Conservation (phyloP, 2,113 vertebrate species). For the Willisornis vidua region DNA sequence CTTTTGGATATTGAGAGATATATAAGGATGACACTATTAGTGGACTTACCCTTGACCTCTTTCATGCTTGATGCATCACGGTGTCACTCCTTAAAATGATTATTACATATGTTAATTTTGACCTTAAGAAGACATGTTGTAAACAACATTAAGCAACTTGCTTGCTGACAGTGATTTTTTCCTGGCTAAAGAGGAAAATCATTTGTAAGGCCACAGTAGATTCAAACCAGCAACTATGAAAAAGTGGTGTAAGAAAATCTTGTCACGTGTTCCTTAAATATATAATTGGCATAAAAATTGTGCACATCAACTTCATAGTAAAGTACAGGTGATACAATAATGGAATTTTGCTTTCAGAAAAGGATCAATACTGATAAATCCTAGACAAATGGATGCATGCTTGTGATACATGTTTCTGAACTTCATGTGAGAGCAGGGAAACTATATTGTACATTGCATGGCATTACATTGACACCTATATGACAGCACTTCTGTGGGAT, state of each 20-base stretch:
- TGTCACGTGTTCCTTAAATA: not conserved
- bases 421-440: not conserved
- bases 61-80: constrained; percentile 39
- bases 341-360: not conserved
- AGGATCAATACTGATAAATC: not conserved
- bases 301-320: not conserved
- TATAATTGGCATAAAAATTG: not conserved
- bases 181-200: not conserved
- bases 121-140: constrained; percentile 37
- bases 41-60: constrained; percentile 36
- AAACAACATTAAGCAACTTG: constrained; percentile 53
- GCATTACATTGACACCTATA: not conserved
- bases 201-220: not conserved
- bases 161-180: constrained; percentile 21
- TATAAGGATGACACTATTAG: not conserved
- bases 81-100: constrained; percentile 36
- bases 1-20: constrained; percentile 16
- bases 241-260: not conserved
- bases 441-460: not conserved
- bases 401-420: not conserved
- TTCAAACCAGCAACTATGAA: not conserved
- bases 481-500: not conserved
- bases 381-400: not conserved
- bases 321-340: not conserved
- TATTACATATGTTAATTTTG: constrained; percentile 56